These are phyloP conservation scores for Drosophila ezoana DNA, from an alignment of 2,888 invertebrate genomes.

Conservation along the genomic window DNA sequence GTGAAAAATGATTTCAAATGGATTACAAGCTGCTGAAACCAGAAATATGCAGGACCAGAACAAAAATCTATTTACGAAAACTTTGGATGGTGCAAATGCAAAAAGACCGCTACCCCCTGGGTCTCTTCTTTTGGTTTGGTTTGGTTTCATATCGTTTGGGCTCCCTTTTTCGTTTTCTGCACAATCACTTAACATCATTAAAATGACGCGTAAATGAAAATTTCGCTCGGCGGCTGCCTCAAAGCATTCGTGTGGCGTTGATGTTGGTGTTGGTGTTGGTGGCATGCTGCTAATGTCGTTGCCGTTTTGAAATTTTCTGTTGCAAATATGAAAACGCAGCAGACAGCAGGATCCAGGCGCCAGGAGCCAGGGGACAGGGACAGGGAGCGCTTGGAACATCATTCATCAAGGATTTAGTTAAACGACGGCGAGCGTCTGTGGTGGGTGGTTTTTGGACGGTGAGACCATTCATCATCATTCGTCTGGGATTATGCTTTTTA, in stretches of 20 bases:
- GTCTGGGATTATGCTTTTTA: constrained; percentile 82
- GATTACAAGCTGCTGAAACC: constrained; percentile 71
- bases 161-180: constrained; percentile 70
- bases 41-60: constrained; percentile 34
- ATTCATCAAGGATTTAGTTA: constrained; percentile 81
- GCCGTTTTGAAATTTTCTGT: constrained; percentile 63
- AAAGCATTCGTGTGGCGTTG: constrained; percentile 48
- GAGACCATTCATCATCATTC: constrained; percentile 81
- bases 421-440: constrained; percentile 71
- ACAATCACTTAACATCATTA: constrained; percentile 81
- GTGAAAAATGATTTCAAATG: constrained; percentile 77
- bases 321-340: constrained; percentile 72
- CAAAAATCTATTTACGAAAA: constrained; percentile 74
- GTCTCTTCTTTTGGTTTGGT: constrained; percentile 1
- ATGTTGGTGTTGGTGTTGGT: constrained; percentile 24
- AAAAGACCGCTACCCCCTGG: constrained; percentile 28
- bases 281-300: constrained; percentile 67
- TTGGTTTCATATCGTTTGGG: constrained; percentile 25
- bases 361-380: neutral
- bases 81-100: constrained; percentile 66
- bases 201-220: constrained; percentile 80
- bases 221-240: constrained; percentile 59
- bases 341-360: constrained; percentile 13
- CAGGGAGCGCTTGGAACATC: constrained; percentile 55
- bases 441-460: constrained; percentile 33